phyloP scores from a whole-genome alignment of 2,797 vertebrate species.

The Catharus ustulatus region DNA sequence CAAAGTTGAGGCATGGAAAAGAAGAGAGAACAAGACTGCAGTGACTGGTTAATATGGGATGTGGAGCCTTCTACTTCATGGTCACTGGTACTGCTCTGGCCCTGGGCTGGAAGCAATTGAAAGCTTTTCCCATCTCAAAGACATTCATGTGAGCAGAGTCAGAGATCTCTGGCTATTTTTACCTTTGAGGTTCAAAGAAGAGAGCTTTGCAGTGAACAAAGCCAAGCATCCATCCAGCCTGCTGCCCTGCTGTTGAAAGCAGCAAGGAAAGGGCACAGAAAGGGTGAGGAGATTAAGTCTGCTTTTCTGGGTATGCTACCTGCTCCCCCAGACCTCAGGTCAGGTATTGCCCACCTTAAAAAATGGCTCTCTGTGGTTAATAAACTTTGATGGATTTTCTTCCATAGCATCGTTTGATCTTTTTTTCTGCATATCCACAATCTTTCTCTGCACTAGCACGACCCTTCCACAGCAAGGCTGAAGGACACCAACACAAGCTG shows the following conservation, averaged over 20 bases:
- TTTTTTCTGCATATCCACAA: not conserved
- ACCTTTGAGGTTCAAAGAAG: constrained; percentile 28
- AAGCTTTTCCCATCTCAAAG: constrained; percentile 39
- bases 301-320: not conserved
- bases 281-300: not conserved
- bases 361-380: not conserved
- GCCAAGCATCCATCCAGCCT: not conserved
- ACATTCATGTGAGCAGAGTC: not conserved
- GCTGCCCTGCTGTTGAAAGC: not conserved
- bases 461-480: not conserved
- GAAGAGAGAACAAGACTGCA: constrained; percentile 30
- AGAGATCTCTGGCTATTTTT: constrained; percentile 28
- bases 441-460: not conserved
- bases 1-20: constrained; percentile 15
- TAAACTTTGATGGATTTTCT: not conserved
- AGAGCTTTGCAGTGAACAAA: constrained; percentile 18
- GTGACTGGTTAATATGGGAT: not conserved
- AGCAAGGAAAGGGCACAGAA: not conserved
- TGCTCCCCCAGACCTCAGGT: not conserved
- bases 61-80: constrained; percentile 31
- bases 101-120: constrained; percentile 15
- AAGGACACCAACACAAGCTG: not conserved
- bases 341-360: not conserved
- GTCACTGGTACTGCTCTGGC: constrained; percentile 20
- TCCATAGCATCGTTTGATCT: not conserved